These are phyloP conservation scores for Reticulitermes speratus DNA, from an alignment of 1,140 invertebrate genomes.

Conservation along the genomic window DNA sequence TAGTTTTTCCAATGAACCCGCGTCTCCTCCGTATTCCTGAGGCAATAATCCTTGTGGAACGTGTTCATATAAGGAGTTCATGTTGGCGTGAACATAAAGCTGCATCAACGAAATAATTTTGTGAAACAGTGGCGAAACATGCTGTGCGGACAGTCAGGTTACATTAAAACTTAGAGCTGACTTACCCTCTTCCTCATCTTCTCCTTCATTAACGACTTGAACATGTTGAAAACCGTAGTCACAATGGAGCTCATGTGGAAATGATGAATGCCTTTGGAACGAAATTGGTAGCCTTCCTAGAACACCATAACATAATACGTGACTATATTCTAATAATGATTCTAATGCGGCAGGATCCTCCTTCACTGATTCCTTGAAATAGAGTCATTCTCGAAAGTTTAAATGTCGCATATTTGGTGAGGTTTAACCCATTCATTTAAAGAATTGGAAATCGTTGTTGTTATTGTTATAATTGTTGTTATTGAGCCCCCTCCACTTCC, in stretches of 20 bases:
- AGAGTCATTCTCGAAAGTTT: no score
- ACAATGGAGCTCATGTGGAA: constrained; percentile 79
- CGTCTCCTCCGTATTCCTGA: neutral
- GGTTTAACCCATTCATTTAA: no score
- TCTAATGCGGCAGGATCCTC: no score
- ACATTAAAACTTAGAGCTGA: neutral
- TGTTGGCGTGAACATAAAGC: neutral
- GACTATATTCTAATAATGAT: no score
- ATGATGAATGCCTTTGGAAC: constrained; percentile 80
- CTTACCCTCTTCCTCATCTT: constrained; percentile 72
- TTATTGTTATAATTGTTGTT: no score
- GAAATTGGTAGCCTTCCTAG: constrained; percentile 80
- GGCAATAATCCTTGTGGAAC: neutral
- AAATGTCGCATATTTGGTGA: no score
- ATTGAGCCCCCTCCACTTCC: no score
- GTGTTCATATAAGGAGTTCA: neutral
- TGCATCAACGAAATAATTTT: neutral
- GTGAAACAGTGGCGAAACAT: neutral
- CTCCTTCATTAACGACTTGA: constrained; percentile 81
- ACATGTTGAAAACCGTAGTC: constrained; percentile 77
- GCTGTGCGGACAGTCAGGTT: no score
- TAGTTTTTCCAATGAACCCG: neutral
- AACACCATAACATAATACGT: no score
- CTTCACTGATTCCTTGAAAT: no score
- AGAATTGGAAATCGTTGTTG: no score